A percentile compares a stretch with the other conserved stretches of the same genome.
These are phyloP conservation scores for Bombus cullumanus DNA, from an alignment of 1,140 invertebrate genomes.

Conservation along the genomic window DNA sequence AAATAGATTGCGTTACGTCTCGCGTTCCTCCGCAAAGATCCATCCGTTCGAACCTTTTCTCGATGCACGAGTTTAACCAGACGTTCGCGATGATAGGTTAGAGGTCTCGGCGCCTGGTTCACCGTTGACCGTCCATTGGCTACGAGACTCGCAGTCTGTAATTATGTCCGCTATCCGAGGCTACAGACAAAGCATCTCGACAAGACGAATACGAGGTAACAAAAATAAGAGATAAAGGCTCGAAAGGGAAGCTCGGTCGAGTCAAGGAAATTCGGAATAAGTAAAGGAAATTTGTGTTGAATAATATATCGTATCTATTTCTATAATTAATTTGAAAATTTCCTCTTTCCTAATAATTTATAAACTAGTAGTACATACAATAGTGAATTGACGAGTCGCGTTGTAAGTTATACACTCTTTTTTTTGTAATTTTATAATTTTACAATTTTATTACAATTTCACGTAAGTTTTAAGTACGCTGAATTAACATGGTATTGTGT, in stretches of 20 bases:
- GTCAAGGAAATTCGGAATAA: too few relatives aligned
- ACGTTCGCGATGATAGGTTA: constrained; percentile 74
- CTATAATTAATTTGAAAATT: not conserved
- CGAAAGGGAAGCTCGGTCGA: not conserved
- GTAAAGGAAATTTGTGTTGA: not conserved
- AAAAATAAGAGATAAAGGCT: constrained; percentile 43
- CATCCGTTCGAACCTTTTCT: constrained; percentile 37
- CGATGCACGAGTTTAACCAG: constrained; percentile 61
- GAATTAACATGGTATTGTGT: too few relatives aligned
- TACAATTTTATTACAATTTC: too few relatives aligned
- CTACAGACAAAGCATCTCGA: not conserved
- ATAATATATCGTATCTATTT: not conserved
- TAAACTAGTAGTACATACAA: too few relatives aligned
- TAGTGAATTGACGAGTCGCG: too few relatives aligned
- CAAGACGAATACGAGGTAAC: constrained; percentile 34
- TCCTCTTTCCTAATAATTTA: too few relatives aligned
- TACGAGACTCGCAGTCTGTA: constrained; percentile 69
- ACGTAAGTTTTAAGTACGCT: too few relatives aligned
- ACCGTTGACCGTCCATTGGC: constrained; percentile 71
- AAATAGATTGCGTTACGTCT: constrained; percentile 47
- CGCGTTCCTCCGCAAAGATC: not conserved
- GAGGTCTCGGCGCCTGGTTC: constrained; percentile 61
- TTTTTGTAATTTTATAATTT: too few relatives aligned
- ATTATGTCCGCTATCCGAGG: constrained; percentile 68
- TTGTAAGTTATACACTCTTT: too few relatives aligned